Base-by-base conservation (phyloP, 2,888 invertebrate genomes). In the Perithous albicinctus region DNA sequence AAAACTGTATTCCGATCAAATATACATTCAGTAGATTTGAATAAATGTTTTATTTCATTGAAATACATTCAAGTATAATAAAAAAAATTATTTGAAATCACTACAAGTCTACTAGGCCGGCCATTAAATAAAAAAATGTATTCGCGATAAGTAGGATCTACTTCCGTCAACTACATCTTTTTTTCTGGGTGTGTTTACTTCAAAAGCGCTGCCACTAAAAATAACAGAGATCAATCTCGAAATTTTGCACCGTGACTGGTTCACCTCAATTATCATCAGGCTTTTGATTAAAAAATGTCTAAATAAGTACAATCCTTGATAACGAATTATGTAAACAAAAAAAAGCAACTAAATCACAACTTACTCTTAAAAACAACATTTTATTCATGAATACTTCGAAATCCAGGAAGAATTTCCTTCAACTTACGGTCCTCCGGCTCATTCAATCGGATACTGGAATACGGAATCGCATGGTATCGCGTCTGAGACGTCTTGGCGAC, bases 381-480 rank as follows among this genome's bases (percentile, higher is more conserved):
- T 38, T 38, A 1, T 8, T 8, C 8, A 18, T 46, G 1, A 8
- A 6, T 7, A 5, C 3, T 43, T 38, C 38, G n/a, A 38, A 1
- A 10, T 38, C 38, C 38, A 38, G 38, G 38, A 38, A 38, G 38
- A 6, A 38, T 4, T 7, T 10, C 8, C n/a, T 12, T n/a, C 41
- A 1, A 41, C n/a, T 12, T n/a, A n/a, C 3, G 12, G n/a, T 48
- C 48, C 20, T 0, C 2, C 41, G 2, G 12, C n/a, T 56, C 7
- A 10, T 29, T n/a, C 29, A 56, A 26, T 29, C 41, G 32, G 61
- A 51, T 8, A 67, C 10, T 10, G 63, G 54, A 70, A 63, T 63
- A 35, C 41, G 32, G 20, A 41, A 70, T 43, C 51, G 48, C n/a
- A 51, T 38, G 32, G 59, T 3, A 48, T 2, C 0, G 29, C 41